These are phyloP conservation scores for Spinibarbus caldwelli DNA, from an alignment of 2,797 vertebrate genomes.

Conservation along the genomic window DNA sequence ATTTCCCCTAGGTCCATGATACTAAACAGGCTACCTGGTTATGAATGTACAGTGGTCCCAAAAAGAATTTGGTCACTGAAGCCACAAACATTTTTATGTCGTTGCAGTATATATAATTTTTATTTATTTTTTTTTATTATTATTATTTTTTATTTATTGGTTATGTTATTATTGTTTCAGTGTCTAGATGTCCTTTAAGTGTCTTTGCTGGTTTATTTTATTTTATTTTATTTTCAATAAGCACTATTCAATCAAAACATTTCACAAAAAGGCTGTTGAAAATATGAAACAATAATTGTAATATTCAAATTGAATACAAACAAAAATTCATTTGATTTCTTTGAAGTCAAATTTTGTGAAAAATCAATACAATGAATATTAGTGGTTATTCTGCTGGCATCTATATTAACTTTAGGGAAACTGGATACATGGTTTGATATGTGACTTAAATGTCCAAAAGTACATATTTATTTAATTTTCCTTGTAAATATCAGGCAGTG, in stretches of 20 bases:
- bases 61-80: not conserved
- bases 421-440: too few relatives aligned
- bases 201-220: not conserved
- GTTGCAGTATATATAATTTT: too few relatives aligned
- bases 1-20: not conserved
- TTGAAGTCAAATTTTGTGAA: not conserved
- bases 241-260: not conserved
- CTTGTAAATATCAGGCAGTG: not conserved
- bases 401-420: too few relatives aligned
- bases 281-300: not conserved
- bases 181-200: not conserved
- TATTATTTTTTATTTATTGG: too few relatives aligned
- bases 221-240: not conserved
- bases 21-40: not conserved
- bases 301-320: not conserved
- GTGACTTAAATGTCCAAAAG: not conserved
- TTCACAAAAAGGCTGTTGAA: not conserved
- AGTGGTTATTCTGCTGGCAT: not conserved
- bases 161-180: not conserved
- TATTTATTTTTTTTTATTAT: not conserved
- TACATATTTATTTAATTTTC: too few relatives aligned
- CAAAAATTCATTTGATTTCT: not conserved
- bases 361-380: not conserved
- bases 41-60: not conserved
- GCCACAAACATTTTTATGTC: not conserved